These are phyloP conservation scores for Podarcis raffonei DNA, from an alignment of 2,113 vertebrate genomes.

Conservation along the genomic window DNA sequence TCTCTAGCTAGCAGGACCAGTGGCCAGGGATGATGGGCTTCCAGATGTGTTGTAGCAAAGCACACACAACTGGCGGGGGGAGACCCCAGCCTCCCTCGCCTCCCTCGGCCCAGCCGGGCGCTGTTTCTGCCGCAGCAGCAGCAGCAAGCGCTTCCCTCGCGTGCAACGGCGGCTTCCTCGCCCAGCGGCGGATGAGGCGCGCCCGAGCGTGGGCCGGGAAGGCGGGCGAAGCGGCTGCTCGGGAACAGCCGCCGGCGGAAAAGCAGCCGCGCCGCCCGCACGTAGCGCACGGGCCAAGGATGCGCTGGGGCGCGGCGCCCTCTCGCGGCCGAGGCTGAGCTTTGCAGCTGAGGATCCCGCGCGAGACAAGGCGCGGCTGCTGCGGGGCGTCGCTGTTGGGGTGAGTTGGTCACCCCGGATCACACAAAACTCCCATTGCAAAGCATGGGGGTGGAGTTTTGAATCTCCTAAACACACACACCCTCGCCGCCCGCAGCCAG, in stretches of 20 bases:
- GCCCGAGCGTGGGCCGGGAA: neutral
- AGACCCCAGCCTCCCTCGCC: too few relatives aligned
- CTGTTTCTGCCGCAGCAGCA: neutral
- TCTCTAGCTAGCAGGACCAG: too few relatives aligned
- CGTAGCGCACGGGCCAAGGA: slow-evolving; percentile 5
- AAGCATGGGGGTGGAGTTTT: neutral
- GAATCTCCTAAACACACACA: too few relatives aligned
- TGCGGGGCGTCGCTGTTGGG: neutral
- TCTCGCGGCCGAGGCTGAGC: neutral
- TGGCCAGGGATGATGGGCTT: too few relatives aligned
- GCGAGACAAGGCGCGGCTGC: neutral
- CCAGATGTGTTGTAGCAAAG: neutral
- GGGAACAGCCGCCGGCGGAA: slow-evolving; percentile 8
- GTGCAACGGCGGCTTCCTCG: neutral
- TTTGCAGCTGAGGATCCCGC: too few relatives aligned
- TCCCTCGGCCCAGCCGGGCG: neutral
- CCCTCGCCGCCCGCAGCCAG: too few relatives aligned
- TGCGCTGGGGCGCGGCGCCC: neutral
- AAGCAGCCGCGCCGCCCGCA: neutral
- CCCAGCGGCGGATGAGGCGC: neutral
- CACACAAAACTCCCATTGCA: neutral
- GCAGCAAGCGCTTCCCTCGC: neutral
- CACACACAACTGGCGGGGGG: neutral
- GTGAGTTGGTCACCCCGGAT: too few relatives aligned
- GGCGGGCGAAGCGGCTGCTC: neutral